These are phyloP conservation scores for Drosophila willistoni DNA, from an alignment of 1,140 invertebrate species.

Conservation along the genomic window DNA sequence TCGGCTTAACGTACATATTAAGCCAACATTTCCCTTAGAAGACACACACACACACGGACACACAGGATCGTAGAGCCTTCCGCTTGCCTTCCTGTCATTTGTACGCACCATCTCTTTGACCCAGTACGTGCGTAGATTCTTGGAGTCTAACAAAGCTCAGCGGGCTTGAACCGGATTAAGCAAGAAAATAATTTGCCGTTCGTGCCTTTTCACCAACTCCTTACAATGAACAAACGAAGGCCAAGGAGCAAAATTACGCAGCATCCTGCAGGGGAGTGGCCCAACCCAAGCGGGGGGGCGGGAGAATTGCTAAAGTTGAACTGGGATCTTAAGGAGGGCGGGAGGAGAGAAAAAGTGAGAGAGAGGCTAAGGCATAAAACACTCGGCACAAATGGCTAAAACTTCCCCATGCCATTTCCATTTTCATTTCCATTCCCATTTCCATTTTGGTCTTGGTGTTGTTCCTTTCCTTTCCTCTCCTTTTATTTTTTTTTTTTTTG, in stretches of 20 bases:
- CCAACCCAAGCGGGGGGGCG: neutral
- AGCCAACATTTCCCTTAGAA: conserved; percentile 41
- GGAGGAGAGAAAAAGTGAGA: neutral
- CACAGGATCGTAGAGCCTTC: conserved; percentile 11
- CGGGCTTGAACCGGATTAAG: conserved; percentile 76
- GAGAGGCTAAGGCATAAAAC: conserved; percentile 1
- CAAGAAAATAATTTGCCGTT: conserved; percentile 79
- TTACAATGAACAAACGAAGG: conserved; percentile 28
- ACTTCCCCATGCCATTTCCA: conserved; percentile 32
- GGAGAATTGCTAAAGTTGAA: neutral
- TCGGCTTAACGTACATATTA: conserved; percentile 35
- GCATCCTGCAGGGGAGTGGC: neutral
- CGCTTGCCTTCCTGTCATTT: conserved; percentile 56
- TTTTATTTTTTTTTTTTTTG: neutral
- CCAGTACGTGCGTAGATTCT: conserved; percentile 50
- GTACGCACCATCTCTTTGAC: conserved; percentile 60
- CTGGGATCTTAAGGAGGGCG: neutral
- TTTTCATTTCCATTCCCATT: conserved; percentile 33
- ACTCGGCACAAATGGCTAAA: conserved; percentile 61
- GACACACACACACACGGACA: conserved; percentile 34
- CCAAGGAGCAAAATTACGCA: conserved; percentile 31
- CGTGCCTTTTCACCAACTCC: conserved; percentile 72
- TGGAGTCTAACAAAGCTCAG: conserved; percentile 58
- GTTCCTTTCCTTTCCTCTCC: conserved; percentile 22
- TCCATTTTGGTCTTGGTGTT: conserved; percentile 11